These are phyloP conservation scores for Caenorhabditis panamensis DNA, from an alignment of 2,888 invertebrate species.

Conservation along the genomic window DNA sequence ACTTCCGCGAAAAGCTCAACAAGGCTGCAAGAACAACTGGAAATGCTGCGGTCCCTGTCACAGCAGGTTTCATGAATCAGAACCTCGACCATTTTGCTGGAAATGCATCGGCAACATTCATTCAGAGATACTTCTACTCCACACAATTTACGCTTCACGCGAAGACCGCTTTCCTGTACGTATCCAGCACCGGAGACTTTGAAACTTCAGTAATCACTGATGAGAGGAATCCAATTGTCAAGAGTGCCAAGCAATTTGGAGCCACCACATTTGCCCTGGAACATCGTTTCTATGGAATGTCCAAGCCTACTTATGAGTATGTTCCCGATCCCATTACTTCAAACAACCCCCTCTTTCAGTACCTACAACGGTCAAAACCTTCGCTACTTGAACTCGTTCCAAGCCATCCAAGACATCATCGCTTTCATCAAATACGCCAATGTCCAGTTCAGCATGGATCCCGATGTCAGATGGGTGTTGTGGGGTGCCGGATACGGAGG, in stretches of 20 bases:
- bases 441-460: slow-evolving; percentile 86
- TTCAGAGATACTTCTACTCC: slow-evolving; percentile 50
- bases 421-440: slow-evolving; percentile 85
- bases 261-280: slow-evolving; percentile 92
- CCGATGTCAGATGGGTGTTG: slow-evolving; percentile 88
- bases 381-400: slow-evolving; percentile 86
- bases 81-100: slow-evolving; percentile 50
- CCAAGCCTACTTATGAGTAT: slow-evolving; percentile 83
- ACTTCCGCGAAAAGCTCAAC: slow-evolving; percentile 21
- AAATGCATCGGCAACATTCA: slow-evolving; percentile 35
- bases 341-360: slow-evolving; percentile 10
- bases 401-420: slow-evolving; percentile 88
- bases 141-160: slow-evolving; percentile 30
- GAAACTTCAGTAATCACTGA: slow-evolving; percentile 29
- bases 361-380: slow-evolving; percentile 84
- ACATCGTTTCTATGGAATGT: slow-evolving; percentile 93
- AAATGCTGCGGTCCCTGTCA: slow-evolving; percentile 30
- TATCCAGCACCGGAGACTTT: slow-evolving; percentile 28
- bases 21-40: slow-evolving; percentile 10
- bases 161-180: slow-evolving; percentile 33
- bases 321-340: not conserved
- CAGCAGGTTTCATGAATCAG: slow-evolving; percentile 33
- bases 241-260: slow-evolving; percentile 85
- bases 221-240: slow-evolving; percentile 53
- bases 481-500: too few species aligned